These are phyloP conservation scores for Radopholus similis DNA, from an alignment of 1,140 invertebrate genomes.

Conservation along the genomic window DNA sequence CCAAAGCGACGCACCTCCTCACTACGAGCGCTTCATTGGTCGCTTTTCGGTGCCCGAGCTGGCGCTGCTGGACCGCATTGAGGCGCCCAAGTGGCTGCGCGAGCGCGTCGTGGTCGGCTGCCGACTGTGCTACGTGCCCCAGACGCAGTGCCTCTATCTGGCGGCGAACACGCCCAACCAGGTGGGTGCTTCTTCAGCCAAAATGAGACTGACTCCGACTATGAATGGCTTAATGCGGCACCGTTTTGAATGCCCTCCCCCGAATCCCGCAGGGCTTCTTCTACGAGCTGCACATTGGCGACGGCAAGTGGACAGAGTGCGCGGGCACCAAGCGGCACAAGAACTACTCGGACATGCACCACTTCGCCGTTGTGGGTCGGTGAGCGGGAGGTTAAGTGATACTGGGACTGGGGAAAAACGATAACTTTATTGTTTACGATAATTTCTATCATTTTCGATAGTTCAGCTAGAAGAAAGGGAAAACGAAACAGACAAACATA, in stretches of 20 bases:
- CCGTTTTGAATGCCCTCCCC: no score
- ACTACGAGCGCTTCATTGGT: slow-evolving; percentile 1
- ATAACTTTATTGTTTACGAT: no score
- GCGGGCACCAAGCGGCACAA: slow-evolving; percentile 34
- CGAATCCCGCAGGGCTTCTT: no score
- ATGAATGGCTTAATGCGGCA: no score
- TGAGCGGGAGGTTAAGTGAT: neutral
- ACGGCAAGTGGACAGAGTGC: slow-evolving; percentile 34
- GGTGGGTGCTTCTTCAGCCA: no score
- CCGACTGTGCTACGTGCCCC: slow-evolving; percentile 28
- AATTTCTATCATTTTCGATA: no score
- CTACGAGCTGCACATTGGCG: slow-evolving; percentile 30
- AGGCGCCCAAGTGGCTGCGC: slow-evolving; percentile 28
- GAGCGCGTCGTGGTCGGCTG: slow-evolving; percentile 34
- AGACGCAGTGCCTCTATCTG: slow-evolving; percentile 42
- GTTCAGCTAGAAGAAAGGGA: no score
- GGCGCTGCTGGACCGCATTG: slow-evolving; percentile 25
- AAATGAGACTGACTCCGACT: no score
- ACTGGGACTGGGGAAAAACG: no score
- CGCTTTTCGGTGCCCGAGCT: slow-evolving; percentile 21
- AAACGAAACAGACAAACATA: no score
- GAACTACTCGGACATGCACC: slow-evolving; percentile 26
- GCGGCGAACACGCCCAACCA: slow-evolving; percentile 46
- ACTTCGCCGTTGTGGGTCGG: slow-evolving; percentile 41
- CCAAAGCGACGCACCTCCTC: neutral